Percentiles rank a stretch among this genome's conserved stretches.
These are phyloP conservation scores for Hypomecis atomaria DNA, from an alignment of 2,888 invertebrate genomes.

Conservation along the genomic window DNA sequence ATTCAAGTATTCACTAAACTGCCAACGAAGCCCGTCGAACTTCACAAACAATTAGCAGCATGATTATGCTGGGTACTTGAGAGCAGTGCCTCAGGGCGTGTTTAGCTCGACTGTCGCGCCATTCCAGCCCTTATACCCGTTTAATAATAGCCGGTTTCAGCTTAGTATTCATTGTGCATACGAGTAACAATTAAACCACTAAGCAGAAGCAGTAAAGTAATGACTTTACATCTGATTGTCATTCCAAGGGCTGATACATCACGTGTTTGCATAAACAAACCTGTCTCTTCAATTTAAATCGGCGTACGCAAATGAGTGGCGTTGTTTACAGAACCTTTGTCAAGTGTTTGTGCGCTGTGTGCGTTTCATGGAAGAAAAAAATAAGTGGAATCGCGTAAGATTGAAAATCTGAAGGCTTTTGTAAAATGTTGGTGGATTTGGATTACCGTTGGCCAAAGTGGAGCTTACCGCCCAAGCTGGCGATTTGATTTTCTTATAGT, in stretches of 20 bases:
- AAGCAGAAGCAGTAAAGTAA: conserved; percentile 40
- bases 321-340: conserved; percentile 31
- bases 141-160: conserved; percentile 13
- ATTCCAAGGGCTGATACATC: conserved; percentile 49
- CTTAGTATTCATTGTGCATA: conserved; percentile 26
- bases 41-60: conserved; percentile 29
- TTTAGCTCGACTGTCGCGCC: conserved; percentile 15
- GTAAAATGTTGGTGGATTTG: no score
- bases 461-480: no score
- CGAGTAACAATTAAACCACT: conserved; percentile 33
- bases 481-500: no score
- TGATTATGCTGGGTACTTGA: conserved; percentile 26
- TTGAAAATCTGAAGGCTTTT: no score
- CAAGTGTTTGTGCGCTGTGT: conserved; percentile 21
- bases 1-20: conserved; percentile 21
- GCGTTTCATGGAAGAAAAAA: neutral
- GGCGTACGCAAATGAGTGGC: conserved; percentile 27
- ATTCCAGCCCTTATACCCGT: conserved; percentile 13
- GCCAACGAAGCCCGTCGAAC: conserved; percentile 8
- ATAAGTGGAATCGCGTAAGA: no score
- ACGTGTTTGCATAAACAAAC: conserved; percentile 46
- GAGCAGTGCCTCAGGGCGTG: conserved; percentile 23
- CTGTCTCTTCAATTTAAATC: conserved; percentile 46
- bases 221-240: conserved; percentile 46
- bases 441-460: no score